phyloP scores from a whole-genome alignment of 2,113 vertebrate genomes.

The Rallus limicola region DNA sequence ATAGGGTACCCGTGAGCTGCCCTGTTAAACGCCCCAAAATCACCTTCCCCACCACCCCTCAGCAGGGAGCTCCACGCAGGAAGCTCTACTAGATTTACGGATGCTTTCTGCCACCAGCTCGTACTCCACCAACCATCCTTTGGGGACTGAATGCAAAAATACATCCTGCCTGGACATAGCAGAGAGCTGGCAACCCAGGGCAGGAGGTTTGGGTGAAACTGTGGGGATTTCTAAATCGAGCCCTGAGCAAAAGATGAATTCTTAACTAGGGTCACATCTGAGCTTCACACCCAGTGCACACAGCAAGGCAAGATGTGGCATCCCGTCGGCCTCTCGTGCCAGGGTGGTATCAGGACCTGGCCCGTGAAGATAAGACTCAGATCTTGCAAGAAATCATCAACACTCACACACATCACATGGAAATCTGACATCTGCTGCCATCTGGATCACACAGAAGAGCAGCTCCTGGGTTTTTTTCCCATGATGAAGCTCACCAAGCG shows the following conservation, averaged over 20 bases:
- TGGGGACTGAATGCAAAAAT: neutral
- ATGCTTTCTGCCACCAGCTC: neutral
- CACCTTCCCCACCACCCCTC: neutral
- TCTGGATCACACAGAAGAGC: neutral
- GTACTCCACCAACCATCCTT: neutral
- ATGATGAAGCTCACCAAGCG: neutral
- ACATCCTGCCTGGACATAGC: neutral
- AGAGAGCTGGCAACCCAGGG: neutral
- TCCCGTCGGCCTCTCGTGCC: neutral
- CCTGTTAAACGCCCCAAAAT: neutral
- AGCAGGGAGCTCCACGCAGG: neutral
- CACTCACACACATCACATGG: rapidly evolving
- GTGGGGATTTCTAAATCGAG: neutral
- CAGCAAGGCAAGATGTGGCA: neutral
- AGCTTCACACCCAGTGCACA: neutral
- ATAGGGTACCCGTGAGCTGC: neutral
- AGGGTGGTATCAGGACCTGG: neutral
- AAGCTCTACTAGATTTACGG: neutral
- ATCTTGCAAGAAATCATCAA: neutral
- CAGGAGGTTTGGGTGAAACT: neutral
- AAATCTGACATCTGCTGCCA: neutral
- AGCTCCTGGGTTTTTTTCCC: neutral
- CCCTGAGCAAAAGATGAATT: neutral
- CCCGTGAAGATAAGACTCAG: neutral
- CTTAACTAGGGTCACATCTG: neutral